Evolutionary conservation across 2,113 vertebrate genomes (phyloP), one percentile per base, ranked within the genome.

Genomic region (Xenopus tropicalis): DNA sequence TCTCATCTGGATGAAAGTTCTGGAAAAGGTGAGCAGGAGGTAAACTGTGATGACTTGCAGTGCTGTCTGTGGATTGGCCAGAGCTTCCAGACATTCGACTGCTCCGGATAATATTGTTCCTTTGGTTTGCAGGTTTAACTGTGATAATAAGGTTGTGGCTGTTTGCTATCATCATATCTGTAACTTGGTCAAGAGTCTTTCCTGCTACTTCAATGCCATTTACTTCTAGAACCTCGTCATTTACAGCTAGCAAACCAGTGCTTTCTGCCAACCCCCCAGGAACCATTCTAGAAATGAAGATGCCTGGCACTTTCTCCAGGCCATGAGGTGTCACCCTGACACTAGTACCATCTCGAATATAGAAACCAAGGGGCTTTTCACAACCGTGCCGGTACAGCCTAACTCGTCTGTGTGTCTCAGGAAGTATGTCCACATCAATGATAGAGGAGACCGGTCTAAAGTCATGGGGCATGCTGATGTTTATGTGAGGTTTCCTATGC

Each of bases 161-260:
- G 89, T 99, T 99, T 80, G 97, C 97, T 19, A 99, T 98, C 97
- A 99, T 99, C 97, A 99, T 99, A 87, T 99, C 97, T 2, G 97
- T 99, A 48, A 98, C 97, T 83, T 99, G 97, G 81, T 99, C 97
- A 1, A 99, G 86, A 3, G 96, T 97, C 84, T 98, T 99, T 23
- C 96, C 97, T 0, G 95, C 94, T 77, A 99, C 97, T 80, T 99
- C 97, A 16, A 99, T 99, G 76, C 97, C 97, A 2, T 99, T 99
- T n/a, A 99, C 97, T 86, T 99, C 97, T 80, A 99, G 85, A 62
- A 99, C 97, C 86, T 99, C 97, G 0, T 99, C 97, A 0, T 99
- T 98, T n/a, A 99, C 97, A 0, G 97, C 97, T 78, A 99, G 90
- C 77, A 99, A 87, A 20, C 97, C 97, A 0, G 97, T 99, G 91